phyloP scores from a whole-genome alignment of 2,888 invertebrate genomes.

The Apoderus coryli region DNA sequence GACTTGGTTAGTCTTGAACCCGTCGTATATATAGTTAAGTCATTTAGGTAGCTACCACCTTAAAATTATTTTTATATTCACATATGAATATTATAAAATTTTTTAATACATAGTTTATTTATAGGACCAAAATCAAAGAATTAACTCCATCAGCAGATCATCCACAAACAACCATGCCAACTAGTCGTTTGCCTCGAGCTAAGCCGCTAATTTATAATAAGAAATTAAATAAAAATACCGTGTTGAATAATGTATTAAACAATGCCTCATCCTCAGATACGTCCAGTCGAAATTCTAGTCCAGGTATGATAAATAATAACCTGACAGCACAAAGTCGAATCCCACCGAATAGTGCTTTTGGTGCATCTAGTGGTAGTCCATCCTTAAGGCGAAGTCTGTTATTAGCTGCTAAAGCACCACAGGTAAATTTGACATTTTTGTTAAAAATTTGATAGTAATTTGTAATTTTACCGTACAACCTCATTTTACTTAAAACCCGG shows the following conservation, averaged over 20 bases:
- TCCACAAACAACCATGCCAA: no score
- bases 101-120: no score
- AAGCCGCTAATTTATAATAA: conserved; percentile 24
- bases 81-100: no score
- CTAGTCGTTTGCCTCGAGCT: conserved; percentile 24
- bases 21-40: no score
- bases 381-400: conserved; percentile 37
- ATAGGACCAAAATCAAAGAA: conserved; percentile 48
- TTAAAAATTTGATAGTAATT: no score
- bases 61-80: not conserved
- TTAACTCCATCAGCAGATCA: conserved; percentile 35
- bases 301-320: conserved; percentile 30
- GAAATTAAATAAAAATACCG: conserved; percentile 33
- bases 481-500: no score
- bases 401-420: conserved; percentile 38
- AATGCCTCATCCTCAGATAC: conserved; percentile 32
- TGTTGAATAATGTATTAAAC: no score
- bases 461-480: no score
- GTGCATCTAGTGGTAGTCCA: conserved; percentile 31
- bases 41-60: no score
- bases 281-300: conserved; percentile 55
- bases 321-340: conserved; percentile 20
- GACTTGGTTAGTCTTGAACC: no score
- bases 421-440: conserved; percentile 24
- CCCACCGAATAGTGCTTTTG: no score